Conservation (phyloP, 2,888 invertebrate species). For the Oligia fasciuncula region DNA sequence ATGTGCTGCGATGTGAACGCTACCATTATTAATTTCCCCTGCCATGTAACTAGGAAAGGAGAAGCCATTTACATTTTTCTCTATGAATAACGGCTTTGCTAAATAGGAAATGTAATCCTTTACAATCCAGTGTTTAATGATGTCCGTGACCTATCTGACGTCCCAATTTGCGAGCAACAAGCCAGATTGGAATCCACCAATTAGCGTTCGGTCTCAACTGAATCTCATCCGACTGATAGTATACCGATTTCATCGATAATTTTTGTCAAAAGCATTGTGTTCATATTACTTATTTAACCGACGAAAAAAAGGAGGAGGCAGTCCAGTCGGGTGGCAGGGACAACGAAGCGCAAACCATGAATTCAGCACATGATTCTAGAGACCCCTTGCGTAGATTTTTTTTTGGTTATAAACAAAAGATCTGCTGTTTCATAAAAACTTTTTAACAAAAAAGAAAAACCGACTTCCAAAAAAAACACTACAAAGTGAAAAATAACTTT, state of each 20-base stretch:
- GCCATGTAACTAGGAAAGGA: slow-evolving; percentile 9
- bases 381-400: too few species aligned
- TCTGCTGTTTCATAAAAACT: too few species aligned
- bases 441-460: too few species aligned
- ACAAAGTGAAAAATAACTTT: too few species aligned
- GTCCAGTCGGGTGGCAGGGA: background rate
- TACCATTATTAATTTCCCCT: slow-evolving; percentile 6
- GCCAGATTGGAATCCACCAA: background rate
- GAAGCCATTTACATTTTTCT: background rate
- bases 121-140: background rate
- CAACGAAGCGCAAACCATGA: background rate
- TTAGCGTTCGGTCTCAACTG: background rate
- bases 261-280: background rate
- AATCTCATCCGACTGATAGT: background rate
- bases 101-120: slow-evolving; percentile 6
- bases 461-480: too few species aligned
- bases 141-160: background rate
- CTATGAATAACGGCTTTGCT: background rate
- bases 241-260: background rate
- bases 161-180: slow-evolving; percentile 15
- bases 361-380: background rate
- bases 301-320: background rate
- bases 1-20: slow-evolving; percentile 6
- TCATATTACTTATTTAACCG: background rate
- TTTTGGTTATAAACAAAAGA: too few species aligned